phyloP scores from a whole-genome alignment of 2,113 vertebrate genomes.

The Sinocyclocheilus anophthalmus region DNA sequence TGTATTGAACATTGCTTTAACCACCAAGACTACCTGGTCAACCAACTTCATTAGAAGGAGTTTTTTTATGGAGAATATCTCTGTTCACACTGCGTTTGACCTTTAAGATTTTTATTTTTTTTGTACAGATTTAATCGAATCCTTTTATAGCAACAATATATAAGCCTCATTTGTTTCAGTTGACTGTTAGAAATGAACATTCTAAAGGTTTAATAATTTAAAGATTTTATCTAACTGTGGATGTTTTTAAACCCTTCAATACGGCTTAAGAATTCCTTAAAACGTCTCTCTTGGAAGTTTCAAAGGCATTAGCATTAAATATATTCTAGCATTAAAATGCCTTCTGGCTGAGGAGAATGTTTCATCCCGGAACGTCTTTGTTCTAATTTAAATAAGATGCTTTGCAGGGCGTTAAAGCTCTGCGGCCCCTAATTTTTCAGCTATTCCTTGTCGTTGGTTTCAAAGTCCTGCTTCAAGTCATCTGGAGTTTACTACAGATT shows the following conservation, averaged over 20 bases:
- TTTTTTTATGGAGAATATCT: neutral
- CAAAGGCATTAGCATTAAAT: constrained; percentile 32
- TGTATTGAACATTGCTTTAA: neutral
- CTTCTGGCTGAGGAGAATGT: constrained; percentile 39
- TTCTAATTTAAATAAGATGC: constrained; percentile 45
- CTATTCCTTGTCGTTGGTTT: constrained; percentile 40
- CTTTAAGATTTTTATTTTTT: neutral
- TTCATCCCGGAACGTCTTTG: constrained; percentile 41
- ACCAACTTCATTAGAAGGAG: neutral
- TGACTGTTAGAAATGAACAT: neutral
- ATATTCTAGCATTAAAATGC: constrained; percentile 29
- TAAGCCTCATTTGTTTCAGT: neutral
- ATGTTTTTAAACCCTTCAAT: constrained; percentile 35
- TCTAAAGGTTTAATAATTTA: constrained; percentile 20
- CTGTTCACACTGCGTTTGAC: neutral
- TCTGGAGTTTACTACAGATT: constrained; percentile 43
- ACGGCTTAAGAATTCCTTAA: neutral
- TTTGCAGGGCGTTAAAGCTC: constrained; percentile 29
- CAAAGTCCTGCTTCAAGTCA: constrained; percentile 43
- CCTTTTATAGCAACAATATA: neutral
- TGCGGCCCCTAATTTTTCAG: constrained; percentile 7
- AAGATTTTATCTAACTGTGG: constrained; percentile 37
- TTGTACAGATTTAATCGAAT: constrained; percentile 3
- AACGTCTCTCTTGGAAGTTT: constrained; percentile 27
- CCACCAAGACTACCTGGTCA: neutral